phyloP scores from a whole-genome alignment of 2,888 invertebrate genomes.

The Macrosiphum euphorbiae region DNA sequence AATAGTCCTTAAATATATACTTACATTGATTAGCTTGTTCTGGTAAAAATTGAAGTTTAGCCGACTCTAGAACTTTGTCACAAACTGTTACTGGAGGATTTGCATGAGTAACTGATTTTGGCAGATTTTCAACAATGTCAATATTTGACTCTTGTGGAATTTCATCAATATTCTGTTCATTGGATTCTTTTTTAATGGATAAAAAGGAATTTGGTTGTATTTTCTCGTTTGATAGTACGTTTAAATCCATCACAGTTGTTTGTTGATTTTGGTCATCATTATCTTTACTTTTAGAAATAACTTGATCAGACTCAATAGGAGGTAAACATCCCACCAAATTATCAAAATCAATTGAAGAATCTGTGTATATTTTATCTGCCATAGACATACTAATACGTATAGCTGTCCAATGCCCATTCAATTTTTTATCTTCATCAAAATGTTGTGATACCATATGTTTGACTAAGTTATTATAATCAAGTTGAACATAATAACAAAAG shows the following conservation, averaged over 20 bases:
- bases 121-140: no score
- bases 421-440: conserved; percentile 55
- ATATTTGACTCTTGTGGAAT: neutral
- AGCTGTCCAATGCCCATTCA: conserved; percentile 45
- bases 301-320: neutral
- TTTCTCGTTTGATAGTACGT: neutral
- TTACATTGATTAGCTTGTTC: neutral
- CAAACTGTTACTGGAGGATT: neutral
- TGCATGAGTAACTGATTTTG: neutral
- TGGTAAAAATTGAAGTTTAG: neutral
- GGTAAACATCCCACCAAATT: conserved; percentile 52
- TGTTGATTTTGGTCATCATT: neutral
- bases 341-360: neutral
- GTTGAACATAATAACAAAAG: conserved; percentile 58
- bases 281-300: neutral
- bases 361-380: neutral
- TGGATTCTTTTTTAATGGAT: neutral
- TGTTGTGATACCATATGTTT: conserved; percentile 39
- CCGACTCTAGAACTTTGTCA: neutral
- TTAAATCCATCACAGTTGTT: neutral
- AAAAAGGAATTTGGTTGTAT: neutral
- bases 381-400: conserved; percentile 46
- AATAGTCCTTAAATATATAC: neutral
- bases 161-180: neutral
- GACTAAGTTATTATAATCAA: conserved; percentile 43